Base-by-base conservation (phyloP, 2,888 invertebrate genomes). In the Drosophila setosimentum region DNA sequence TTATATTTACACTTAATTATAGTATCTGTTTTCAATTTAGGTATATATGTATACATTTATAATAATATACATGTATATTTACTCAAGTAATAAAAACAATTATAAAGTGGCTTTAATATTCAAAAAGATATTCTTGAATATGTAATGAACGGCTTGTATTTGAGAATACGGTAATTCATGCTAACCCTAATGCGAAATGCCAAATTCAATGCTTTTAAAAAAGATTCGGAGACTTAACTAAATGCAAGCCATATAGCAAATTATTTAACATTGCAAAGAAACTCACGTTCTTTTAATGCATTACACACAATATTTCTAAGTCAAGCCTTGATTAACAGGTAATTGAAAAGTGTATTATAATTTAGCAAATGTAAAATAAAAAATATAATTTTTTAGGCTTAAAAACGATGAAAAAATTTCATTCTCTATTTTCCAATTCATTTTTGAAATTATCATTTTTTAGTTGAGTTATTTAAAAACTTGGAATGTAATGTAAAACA, bases 191-290 rank as follows among this genome's bases (percentile, higher is more conserved):
- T 27, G 11, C 11, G 6, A 13, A n/a, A 55, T 21, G 3, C n/a
- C n/a, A 55, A 21, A 40, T 11, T n/a, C 4, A 37, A 40, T 55
- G 37, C 55, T 29, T 16, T 29, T 37, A 29, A 55, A n/a, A 40
- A 40, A 40, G 6, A 6, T 35, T 55, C 55, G 55, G 55, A 55
- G 55, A 55, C 55, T 40, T 55, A 55, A 40, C 13, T 29, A 55
- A 55, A 16, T 55, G n/a, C 37, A 51, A 30, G n/a, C n/a, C n/a
- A n/a, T 2, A 18, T 32, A 32, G 21, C 13, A 32, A 30, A n/a
- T 51, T 32, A 29, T 30, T 51, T 2, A 51, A 30, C 30, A 51
- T 16, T 50, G n/a, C 29, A 50, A 29, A 11, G 6, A 29, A 50
- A 29, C 10, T n/a, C n/a, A 3, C 2, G 6, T 29, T 27, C 6